phyloP scores from a whole-genome alignment of 2,888 invertebrate species.

The Gortyna flavago region DNA sequence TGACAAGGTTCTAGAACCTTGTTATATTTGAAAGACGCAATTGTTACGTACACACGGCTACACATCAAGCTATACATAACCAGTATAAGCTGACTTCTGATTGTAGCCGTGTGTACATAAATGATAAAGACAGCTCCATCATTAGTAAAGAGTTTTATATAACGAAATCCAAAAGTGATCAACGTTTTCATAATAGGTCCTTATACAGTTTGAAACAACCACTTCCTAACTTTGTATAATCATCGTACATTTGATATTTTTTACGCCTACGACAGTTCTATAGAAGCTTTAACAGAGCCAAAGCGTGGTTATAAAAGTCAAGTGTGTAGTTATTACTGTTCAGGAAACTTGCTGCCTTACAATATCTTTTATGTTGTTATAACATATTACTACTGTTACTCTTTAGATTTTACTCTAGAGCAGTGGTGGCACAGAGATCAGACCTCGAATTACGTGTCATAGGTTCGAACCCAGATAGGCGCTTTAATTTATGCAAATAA shows the following conservation, averaged over 20 bases:
- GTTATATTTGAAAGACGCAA: not conserved
- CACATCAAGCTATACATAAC: too few species aligned
- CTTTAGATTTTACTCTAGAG: conserved; percentile 5
- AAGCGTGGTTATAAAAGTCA: conserved; percentile 37
- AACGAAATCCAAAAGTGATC: not conserved
- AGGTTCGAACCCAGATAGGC: too few species aligned
- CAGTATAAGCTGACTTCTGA: too few species aligned
- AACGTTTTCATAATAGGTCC: not conserved
- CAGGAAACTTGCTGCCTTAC: conserved; percentile 18
- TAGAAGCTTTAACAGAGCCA: conserved; percentile 33
- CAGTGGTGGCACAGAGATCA: too few species aligned
- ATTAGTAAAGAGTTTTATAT: not conserved
- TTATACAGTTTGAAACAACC: not conserved
- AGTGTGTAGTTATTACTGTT: conserved; percentile 41
- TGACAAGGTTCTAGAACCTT: not conserved
- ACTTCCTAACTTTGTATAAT: conserved; percentile 20
- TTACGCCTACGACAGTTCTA: conserved; percentile 32
- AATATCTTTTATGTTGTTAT: conserved; percentile 32
- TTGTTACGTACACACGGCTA: too few species aligned
- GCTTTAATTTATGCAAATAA: too few species aligned
- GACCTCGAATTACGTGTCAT: too few species aligned
- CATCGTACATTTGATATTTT: conserved; percentile 27
- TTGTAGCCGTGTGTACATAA: too few species aligned
- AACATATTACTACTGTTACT: conserved; percentile 24
- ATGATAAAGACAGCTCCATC: not conserved